Evolutionary conservation across 1,140 invertebrate genomes (phyloP), one percentile per base, ranked within the genome.

Genomic region (Eupristina koningsbergeri): DNA sequence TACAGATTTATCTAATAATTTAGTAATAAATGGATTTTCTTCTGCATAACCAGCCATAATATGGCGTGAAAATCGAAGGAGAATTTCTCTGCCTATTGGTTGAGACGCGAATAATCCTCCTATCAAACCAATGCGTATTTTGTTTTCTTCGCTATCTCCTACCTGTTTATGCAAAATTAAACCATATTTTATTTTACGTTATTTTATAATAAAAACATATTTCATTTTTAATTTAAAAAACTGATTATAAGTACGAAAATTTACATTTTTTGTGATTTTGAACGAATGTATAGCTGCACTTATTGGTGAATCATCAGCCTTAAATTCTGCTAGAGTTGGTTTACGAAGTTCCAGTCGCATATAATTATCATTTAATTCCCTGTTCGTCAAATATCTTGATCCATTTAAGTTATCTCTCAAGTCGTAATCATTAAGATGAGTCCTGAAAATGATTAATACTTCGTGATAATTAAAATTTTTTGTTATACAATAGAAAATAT

Each of bases 91-190:
- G 0, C 97, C 97, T 26, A 96, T 91, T 2, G 97, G 96, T 87
- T 98, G 96, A 15, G 96, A 95, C 11, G 95, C 96, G 89, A 96
- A 97, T 45, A 98, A 88, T 39, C 97, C 97, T 50, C 97, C 97
- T 22, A 98, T 92, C 34, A 99, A 89, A 9, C 95, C 94, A 29
- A 99, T 93, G 86, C 97, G 96, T 86, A 96, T 95, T 93, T 97
- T 97, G 5, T 92, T 93, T 90, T 97, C 96, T 86, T 96, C 96
- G 5, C 96, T 94, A 2, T 93, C 92, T 1, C 95, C 95, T 84
- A 95, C 92, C 95, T 96, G 87, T 76, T 45, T 74, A 0, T 36
- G 15, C 19, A 13, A 73, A n/a, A 73, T 73, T 6, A 3, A 39
- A 41, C 41, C 34, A 11, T 53, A 53, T 58, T 26, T 5, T 50